These are phyloP conservation scores for Neuroscelio doddi DNA, from an alignment of 2,888 invertebrate genomes.

Conservation along the genomic window DNA sequence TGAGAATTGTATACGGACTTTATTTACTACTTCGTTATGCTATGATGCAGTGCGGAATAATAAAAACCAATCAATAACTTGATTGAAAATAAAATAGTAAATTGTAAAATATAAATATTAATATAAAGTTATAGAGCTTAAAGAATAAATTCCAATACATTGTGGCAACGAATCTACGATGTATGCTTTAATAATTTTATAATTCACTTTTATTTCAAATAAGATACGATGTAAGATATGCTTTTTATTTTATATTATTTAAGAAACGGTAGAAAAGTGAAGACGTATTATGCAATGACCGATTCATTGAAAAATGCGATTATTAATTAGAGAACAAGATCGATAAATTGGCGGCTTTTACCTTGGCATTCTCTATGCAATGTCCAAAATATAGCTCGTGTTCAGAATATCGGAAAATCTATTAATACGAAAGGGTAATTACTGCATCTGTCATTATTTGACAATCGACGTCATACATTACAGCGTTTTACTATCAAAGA, in stretches of 20 bases:
- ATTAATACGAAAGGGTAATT: constrained; percentile 17
- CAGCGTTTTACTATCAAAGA: background rate
- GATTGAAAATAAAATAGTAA: constrained; percentile 2
- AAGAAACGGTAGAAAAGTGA: no score
- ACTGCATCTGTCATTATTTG: constrained; percentile 10
- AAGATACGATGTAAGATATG: no score
- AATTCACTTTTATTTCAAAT: no score
- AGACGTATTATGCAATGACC: no score
- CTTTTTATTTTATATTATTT: no score
- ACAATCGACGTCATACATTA: background rate
- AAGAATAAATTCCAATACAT: no score
- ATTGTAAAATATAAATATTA: constrained; percentile 23
- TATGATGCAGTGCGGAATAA: constrained; percentile 13
- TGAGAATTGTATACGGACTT: no score
- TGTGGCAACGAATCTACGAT: no score
- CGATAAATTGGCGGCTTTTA: constrained; percentile 20
- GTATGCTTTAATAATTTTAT: no score
- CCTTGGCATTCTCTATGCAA: constrained; percentile 24
- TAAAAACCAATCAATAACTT: constrained; percentile 16
- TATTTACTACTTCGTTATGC: no score
- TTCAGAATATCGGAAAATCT: constrained; percentile 21
- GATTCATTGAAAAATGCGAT: no score
- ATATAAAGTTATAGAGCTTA: no score
- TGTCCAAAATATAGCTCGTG: constrained; percentile 16
- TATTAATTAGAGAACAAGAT: constrained; percentile 27